A percentile compares a stretch with the other conserved stretches of the same genome.
These are phyloP conservation scores for Lasioglossum morio DNA, from an alignment of 2,888 invertebrate species.

Conservation along the genomic window DNA sequence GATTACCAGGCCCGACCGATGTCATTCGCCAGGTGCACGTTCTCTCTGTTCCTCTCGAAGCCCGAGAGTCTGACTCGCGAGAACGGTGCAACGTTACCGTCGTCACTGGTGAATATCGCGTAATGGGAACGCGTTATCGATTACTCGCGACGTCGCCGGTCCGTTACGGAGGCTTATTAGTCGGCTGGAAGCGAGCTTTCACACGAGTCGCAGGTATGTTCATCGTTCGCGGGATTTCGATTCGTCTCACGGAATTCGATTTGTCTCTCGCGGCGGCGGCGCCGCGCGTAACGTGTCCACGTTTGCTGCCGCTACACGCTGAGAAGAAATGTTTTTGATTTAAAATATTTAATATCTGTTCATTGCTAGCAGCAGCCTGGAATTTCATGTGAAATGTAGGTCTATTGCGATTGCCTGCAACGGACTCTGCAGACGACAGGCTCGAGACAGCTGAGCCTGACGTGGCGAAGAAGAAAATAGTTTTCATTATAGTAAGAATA, in stretches of 20 bases:
- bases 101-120: slow-evolving; percentile 10
- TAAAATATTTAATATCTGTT: neutral
- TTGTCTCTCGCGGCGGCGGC: neutral
- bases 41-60: slow-evolving; percentile 11
- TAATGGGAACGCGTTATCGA: slow-evolving; percentile 23
- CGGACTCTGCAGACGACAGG: too few relatives aligned
- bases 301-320: neutral
- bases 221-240: slow-evolving; percentile 5
- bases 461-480: neutral
- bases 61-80: neutral
- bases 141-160: slow-evolving; percentile 7
- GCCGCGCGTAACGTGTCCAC: neutral
- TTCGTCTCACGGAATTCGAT: neutral
- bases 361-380: neutral
- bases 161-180: neutral
- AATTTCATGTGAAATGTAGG: neutral
- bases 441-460: neutral
- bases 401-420: neutral
- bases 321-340: too few relatives aligned
- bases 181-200: neutral
- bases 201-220: neutral
- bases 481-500: neutral
- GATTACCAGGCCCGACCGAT: slow-evolving; percentile 58
- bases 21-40: slow-evolving; percentile 18
- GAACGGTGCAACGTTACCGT: neutral